Percentiles rank a stretch among this genome's conserved stretches.
phyloP scores from a whole-genome alignment of 2,888 invertebrate species.

The Drosophila leonis region DNA sequence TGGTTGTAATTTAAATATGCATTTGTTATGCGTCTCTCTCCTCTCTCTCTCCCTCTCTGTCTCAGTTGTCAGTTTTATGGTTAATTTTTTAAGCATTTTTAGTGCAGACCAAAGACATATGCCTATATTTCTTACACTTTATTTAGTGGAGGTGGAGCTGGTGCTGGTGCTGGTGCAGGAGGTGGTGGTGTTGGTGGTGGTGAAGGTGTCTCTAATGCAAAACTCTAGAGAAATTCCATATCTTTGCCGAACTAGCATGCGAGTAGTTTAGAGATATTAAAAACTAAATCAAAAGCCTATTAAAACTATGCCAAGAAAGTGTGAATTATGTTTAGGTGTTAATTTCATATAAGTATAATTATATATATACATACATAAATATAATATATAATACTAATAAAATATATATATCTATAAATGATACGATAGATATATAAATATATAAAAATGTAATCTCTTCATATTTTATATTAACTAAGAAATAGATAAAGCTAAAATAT shows the following conservation, averaged over 20 bases:
- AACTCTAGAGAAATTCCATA: neutral
- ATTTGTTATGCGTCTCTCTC: constrained; percentile 52
- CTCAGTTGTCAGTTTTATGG: constrained; percentile 27
- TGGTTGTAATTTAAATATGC: constrained; percentile 66
- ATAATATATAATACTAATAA: too few relatives aligned
- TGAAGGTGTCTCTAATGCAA: neutral
- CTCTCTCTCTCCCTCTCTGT: neutral
- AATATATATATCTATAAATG: neutral
- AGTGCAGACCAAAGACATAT: constrained; percentile 6
- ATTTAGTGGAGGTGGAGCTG: neutral
- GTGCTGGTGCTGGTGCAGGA: neutral
- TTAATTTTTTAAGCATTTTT: constrained; percentile 10
- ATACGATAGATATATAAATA: neutral
- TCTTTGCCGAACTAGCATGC: neutral
- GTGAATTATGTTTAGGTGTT: neutral
- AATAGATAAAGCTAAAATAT: neutral
- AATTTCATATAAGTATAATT: neutral
- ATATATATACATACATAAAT: neutral
- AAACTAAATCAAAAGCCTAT: neutral
- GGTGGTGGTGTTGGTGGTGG: neutral
- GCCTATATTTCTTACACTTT: constrained; percentile 8
- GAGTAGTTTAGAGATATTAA: neutral
- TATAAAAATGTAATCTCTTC: neutral
- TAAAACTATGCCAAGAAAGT: too few relatives aligned
- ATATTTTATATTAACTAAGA: too few relatives aligned